Conservation (phyloP, 1,140 invertebrate genomes). For the Mycetomoellerius zeteki region DNA sequence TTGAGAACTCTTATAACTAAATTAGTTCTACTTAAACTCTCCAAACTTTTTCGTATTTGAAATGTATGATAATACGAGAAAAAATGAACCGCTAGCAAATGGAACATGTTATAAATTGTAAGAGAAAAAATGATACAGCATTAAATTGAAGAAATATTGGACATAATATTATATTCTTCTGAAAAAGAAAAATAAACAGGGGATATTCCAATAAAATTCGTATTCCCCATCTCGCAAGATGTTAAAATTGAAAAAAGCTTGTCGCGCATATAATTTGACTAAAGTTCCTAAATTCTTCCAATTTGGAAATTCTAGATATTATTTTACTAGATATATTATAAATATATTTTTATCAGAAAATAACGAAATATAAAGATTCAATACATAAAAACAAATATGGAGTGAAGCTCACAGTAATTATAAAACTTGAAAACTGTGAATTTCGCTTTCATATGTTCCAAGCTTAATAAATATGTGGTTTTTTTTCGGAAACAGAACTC, state of each 20-base stretch:
- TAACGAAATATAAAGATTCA: background rate
- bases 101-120: background rate
- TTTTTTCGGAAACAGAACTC: background rate
- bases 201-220: slow-evolving; percentile 2
- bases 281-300: background rate
- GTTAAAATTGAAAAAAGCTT: background rate
- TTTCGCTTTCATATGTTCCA: background rate
- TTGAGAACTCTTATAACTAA: background rate
- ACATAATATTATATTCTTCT: background rate
- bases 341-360: background rate
- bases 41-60: background rate
- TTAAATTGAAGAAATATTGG: slow-evolving; percentile 24
- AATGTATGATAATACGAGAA: background rate
- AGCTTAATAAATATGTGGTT: background rate
- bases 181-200: background rate
- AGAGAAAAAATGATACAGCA: background rate
- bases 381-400: background rate
- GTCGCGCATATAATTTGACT: background rate
- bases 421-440: background rate
- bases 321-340: background rate
- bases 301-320: background rate
- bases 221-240: background rate
- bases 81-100: background rate
- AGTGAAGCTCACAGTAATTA: background rate
- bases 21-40: slow-evolving; percentile 12